These are phyloP conservation scores for Halichoeres trimaculatus DNA, from an alignment of 2,113 vertebrate genomes.

Conservation along the genomic window DNA sequence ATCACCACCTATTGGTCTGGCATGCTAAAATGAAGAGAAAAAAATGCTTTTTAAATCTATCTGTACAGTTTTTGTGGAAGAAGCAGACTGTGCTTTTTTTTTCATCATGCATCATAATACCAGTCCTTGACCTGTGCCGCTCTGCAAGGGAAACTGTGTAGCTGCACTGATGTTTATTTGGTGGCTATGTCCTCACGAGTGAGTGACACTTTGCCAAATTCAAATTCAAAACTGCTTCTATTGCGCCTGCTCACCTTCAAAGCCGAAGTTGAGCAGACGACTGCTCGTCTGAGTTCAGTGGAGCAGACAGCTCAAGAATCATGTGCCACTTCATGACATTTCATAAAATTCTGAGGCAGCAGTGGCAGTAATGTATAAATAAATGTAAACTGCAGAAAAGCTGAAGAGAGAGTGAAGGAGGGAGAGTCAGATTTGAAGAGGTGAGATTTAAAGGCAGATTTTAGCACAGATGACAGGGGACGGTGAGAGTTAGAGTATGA, in stretches of 20 bases:
- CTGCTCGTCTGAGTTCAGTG: neutral
- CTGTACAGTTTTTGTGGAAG: no score
- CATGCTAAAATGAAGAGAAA: no score
- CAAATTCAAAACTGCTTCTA: neutral
- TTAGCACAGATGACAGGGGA: neutral
- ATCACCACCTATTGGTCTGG: no score
- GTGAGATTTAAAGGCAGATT: neutral
- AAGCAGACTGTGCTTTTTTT: no score
- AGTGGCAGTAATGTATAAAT: slow-evolving; percentile 1
- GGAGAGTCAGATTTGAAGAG: neutral
- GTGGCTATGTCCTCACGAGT: neutral
- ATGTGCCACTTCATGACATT: neutral
- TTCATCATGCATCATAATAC: no score
- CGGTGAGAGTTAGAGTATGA: neutral
- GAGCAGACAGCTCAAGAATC: neutral
- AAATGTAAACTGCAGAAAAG: neutral
- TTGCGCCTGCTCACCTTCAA: neutral
- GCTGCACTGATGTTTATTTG: neutral
- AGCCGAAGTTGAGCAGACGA: neutral
- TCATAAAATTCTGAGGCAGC: neutral
- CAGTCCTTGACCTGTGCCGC: neutral
- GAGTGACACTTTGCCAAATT: neutral
- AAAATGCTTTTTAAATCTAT: no score
- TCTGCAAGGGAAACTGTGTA: neutral
- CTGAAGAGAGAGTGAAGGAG: neutral